Base-by-base conservation (phyloP, 2,113 vertebrate genomes). In the Microtus pennsylvanicus region DNA sequence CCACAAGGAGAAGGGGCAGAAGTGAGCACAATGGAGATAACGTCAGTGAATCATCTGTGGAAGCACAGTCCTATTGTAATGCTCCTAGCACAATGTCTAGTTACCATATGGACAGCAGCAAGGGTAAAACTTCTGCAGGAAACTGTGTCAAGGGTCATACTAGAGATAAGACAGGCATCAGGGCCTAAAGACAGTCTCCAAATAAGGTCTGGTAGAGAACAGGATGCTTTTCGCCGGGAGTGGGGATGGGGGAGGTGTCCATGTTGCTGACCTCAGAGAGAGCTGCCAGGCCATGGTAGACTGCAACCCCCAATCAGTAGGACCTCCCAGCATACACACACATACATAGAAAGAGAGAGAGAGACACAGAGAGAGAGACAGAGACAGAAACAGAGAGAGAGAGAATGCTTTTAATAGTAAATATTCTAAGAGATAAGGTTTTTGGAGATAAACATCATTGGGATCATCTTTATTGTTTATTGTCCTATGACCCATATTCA, bases 381-480 rank as follows among this genome's bases (percentile, higher is more conserved):
- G n/a, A n/a, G n/a, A n/a, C n/a, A n/a, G n/a, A n/a, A n/a, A n/a
- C n/a, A n/a, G n/a, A 52, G 52, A 52, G 52, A 52, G 52, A 52
- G 52, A 52, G 52, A 52, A 7, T 35, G 42, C 30, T 50, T 50
- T 21, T 10, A 83, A 63, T 5, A 69, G 83, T 42, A 42, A 42
- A 42, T 42, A 69, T 50, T 87, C 63, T 87, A 69, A 69, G 26
- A 67, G 30, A 87, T 50, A 87, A 47, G 10, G 69, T 16, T 35
- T 70, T 96, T 96, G 82, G 21, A 67, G 10, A 47, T 35, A 63
- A 90, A 80, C 86, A 87, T 94, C 50, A 61, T 86, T 92, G 85
- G 35, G 77, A 47, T 92, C 47, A 63, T 92, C 52, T 81, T 83
- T 80, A 69, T 90, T 96, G 70, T 88, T 96, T 55, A 83, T 96